phyloP scores from a whole-genome alignment of 30 jellyfish, hydroid and myxozoan genomes.

The Aurelia aurita region DNA sequence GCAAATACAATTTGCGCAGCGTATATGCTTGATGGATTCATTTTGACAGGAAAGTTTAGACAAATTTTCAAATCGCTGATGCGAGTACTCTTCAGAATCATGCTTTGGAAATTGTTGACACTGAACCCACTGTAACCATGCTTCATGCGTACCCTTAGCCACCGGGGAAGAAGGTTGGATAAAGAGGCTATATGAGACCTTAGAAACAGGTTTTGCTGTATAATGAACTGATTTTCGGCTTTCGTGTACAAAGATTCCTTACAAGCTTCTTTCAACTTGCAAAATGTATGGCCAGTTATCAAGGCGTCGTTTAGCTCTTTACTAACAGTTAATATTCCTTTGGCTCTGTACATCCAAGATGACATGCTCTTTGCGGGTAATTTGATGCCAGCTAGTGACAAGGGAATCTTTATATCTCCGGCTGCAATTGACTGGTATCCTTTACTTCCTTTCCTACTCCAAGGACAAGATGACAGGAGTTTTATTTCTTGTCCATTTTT shows the following conservation, averaged over 20 bases:
- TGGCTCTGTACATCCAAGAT: slow-evolving; percentile 44
- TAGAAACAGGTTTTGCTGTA: slow-evolving; percentile 46
- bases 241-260: background rate
- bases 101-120: slow-evolving; percentile 49
- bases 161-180: slow-evolving; percentile 31
- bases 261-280: slow-evolving; percentile 21
- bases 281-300: slow-evolving; percentile 14
- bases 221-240: slow-evolving; percentile 64
- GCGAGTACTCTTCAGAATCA: slow-evolving; percentile 36
- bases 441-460: slow-evolving; percentile 51
- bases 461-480: slow-evolving; percentile 71
- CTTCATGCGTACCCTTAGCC: slow-evolving; percentile 32
- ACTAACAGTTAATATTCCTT: slow-evolving; percentile 55
- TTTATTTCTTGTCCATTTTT: slow-evolving; percentile 17
- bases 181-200: slow-evolving; percentile 26
- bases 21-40: slow-evolving; percentile 3
- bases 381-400: slow-evolving; percentile 66
- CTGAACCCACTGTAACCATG: slow-evolving; percentile 56
- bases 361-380: slow-evolving; percentile 41
- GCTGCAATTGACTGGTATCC: slow-evolving; percentile 70
- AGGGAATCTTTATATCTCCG: slow-evolving; percentile 39
- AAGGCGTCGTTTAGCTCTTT: slow-evolving; percentile 41
- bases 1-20: slow-evolving; percentile 30
- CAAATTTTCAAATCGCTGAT: slow-evolving; percentile 34
- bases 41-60: slow-evolving; percentile 17